phyloP scores from a whole-genome alignment of 2,113 vertebrate genomes.

The Cochlearius cochlearius region DNA sequence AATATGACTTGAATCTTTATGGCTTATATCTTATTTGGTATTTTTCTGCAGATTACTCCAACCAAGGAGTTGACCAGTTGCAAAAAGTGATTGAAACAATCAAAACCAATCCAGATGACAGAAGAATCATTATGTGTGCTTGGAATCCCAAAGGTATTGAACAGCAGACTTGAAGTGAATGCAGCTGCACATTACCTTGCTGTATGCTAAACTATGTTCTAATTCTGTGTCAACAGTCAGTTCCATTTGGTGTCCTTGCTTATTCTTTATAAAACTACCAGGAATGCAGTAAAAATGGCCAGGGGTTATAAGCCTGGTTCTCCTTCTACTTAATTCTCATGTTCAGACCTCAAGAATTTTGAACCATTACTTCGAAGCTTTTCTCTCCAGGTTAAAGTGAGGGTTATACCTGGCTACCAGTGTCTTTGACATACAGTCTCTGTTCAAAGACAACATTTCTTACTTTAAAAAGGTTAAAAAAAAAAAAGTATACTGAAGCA shows the following conservation, averaged over 20 bases:
- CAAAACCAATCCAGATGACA: conserved; percentile 90
- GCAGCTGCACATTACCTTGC: neutral
- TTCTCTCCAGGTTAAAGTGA: neutral
- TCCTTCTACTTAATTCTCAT: neutral
- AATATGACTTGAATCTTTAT: neutral
- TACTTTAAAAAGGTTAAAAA: neutral
- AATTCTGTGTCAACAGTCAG: neutral
- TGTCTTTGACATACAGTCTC: neutral
- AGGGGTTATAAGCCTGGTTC: neutral
- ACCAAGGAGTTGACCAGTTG: conserved; percentile 93
- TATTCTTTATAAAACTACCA: neutral
- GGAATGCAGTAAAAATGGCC: neutral
- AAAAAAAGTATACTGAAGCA: neutral
- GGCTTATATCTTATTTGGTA: neutral
- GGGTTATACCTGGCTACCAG: neutral
- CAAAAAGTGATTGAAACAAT: conserved; percentile 92
- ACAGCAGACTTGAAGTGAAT: neutral
- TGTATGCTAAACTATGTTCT: neutral
- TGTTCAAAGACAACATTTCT: neutral
- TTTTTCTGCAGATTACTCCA: conserved; percentile 86
- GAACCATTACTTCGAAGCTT: neutral
- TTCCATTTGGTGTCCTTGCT: neutral
- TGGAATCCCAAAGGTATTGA: conserved; percentile 91
- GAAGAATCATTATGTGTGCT: conserved; percentile 95
- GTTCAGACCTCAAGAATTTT: neutral